Conservation (phyloP, 2,113 vertebrate genomes). For the Serranochromis macrocephalus region DNA sequence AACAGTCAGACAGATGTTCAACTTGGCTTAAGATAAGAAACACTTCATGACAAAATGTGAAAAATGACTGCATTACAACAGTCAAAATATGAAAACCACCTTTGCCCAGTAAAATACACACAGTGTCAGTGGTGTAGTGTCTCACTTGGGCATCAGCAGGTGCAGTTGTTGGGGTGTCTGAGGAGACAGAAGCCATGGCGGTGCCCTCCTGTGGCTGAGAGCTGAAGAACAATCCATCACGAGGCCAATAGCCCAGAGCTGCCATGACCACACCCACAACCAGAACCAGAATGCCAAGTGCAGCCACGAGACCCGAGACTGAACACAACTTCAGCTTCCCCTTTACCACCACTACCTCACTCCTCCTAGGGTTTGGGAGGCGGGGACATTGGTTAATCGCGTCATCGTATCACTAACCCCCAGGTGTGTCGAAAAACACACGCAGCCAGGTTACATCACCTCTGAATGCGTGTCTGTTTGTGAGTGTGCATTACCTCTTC, state of each 20-base stretch:
- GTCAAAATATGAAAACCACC: background rate
- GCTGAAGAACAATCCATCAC: conserved; percentile 56
- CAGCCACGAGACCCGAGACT: conserved; percentile 82
- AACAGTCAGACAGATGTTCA: background rate
- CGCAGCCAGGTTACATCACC: background rate
- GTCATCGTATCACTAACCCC: background rate
- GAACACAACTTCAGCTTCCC: conserved; percentile 90
- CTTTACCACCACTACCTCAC: conserved; percentile 92
- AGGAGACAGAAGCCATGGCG: background rate
- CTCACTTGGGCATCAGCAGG: conserved; percentile 5
- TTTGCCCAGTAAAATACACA: background rate
- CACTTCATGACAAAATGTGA: background rate
- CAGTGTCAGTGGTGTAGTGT: background rate
- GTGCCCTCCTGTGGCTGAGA: background rate
- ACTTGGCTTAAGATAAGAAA: background rate
- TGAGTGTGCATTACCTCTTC: conserved; percentile 61
- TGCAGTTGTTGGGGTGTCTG: background rate
- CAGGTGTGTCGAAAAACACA: background rate
- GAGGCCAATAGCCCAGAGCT: conserved; percentile 92
- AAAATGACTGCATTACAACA: background rate
- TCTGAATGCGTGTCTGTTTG: background rate
- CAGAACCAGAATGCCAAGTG: conserved; percentile 83
- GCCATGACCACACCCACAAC: conserved; percentile 86
- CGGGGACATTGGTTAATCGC: background rate
- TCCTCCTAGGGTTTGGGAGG: conserved; percentile 62